Evolutionary conservation across 1,140 invertebrate species (phyloP).

Genomic region (Lysiphlebus fabarum): DNA sequence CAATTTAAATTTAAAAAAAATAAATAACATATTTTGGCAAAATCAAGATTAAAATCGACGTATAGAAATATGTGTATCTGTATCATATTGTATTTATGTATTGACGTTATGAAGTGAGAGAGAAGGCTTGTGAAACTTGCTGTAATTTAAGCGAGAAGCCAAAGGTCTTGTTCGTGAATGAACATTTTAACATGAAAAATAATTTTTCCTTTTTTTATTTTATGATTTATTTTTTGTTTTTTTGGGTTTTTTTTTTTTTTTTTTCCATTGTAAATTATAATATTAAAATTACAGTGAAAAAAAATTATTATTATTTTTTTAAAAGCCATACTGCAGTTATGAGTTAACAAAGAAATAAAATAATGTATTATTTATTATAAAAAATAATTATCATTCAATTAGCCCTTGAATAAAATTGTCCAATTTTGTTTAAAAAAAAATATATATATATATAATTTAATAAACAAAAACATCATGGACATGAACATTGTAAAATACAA

Average conservation of each 20-base stretch:
- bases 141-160: slow-evolving; percentile 53
- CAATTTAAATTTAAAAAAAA: slow-evolving; percentile 27
- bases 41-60: slow-evolving; percentile 42
- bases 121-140: slow-evolving; percentile 55
- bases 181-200: background rate
- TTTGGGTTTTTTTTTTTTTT: background rate
- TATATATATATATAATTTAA: too few relatives aligned
- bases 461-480: too few relatives aligned
- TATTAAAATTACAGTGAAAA: background rate
- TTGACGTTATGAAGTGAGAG: slow-evolving; percentile 48
- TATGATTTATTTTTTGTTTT: background rate
- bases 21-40: slow-evolving; percentile 4
- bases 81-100: slow-evolving; percentile 58
- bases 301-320: slow-evolving; percentile 5
- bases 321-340: too few relatives aligned
- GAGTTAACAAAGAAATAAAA: too few relatives aligned
- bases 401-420: too few relatives aligned
- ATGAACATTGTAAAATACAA: background rate
- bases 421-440: too few relatives aligned
- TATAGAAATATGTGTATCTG: slow-evolving; percentile 52
- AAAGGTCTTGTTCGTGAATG: slow-evolving; percentile 38
- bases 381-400: too few relatives aligned
- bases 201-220: background rate
- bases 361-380: too few relatives aligned
- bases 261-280: too few relatives aligned